phyloP scores from a whole-genome alignment of 2,113 vertebrate genomes.

The Conger conger region DNA sequence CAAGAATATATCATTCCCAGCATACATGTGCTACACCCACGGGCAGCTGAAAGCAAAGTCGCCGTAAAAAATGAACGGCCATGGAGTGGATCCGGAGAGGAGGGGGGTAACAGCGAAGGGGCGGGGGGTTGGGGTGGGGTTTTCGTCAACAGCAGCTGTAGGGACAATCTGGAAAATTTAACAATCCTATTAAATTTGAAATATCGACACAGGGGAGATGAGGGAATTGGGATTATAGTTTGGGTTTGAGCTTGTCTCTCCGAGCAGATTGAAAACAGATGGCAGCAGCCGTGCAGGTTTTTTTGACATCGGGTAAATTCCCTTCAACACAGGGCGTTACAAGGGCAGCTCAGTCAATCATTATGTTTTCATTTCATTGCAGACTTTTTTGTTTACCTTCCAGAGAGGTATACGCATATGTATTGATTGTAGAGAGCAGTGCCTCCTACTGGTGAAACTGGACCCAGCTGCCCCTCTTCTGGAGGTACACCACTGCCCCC shows the following conservation, averaged over 20 bases:
- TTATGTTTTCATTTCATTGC: not conserved
- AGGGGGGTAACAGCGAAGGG: not conserved
- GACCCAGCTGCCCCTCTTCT: no score
- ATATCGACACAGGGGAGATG: not conserved
- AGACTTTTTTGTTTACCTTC: not conserved
- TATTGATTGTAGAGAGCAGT: not conserved
- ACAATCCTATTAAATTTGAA: conserved; percentile 9
- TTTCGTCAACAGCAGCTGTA: not conserved
- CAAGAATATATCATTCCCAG: not conserved
- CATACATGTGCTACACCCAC: not conserved
- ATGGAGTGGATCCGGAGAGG: not conserved
- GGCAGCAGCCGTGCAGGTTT: not conserved
- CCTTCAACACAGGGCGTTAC: not conserved
- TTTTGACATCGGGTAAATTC: not conserved
- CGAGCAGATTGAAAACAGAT: not conserved
- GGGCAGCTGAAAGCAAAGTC: not conserved
- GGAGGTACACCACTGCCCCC: not conserved
- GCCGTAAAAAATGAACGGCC: not conserved
- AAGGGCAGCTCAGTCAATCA: not conserved
- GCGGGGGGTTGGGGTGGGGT: not conserved
- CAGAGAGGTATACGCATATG: not conserved
- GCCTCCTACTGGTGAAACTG: not conserved
- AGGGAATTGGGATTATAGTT: not conserved
- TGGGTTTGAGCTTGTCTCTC: not conserved
- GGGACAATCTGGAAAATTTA: conserved; percentile 6